These are phyloP conservation scores for Malachius bipustulatus DNA, from an alignment of 2,888 invertebrate genomes.

Conservation along the genomic window DNA sequence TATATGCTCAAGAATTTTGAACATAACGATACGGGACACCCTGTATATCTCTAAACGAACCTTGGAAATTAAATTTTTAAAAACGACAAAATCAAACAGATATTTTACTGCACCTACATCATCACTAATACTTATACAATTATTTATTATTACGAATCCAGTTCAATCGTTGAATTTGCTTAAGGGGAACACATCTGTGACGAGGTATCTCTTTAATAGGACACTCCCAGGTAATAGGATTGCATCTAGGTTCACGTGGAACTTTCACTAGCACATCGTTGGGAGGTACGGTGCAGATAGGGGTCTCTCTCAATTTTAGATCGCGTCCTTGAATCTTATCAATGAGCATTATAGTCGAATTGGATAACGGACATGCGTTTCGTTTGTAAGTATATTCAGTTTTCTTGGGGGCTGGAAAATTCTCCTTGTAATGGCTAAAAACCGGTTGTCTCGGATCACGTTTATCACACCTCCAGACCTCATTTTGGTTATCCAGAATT, in stretches of 20 bases:
- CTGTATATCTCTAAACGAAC: no score
- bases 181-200: background rate
- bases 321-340: no score
- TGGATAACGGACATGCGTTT: conserved; percentile 2
- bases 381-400: background rate
- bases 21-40: no score
- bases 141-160: no score
- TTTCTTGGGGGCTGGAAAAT: background rate
- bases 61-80: no score
- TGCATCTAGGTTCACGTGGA: conserved; percentile 13
- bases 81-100: no score
- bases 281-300: conserved; percentile 12
- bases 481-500: background rate
- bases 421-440: background rate
- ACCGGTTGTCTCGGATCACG: background rate
- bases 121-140: no score
- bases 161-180: no score
- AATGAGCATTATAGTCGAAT: no score
- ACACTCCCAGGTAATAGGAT: conserved; percentile 19
- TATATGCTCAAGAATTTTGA: no score
- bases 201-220: conserved; percentile 1
- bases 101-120: no score
- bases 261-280: conserved; percentile 14
- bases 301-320: conserved; percentile 10
- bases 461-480: conserved; percentile 2